Conservation (phyloP, 1,140 invertebrate species). For the Calosoma granatense region DNA sequence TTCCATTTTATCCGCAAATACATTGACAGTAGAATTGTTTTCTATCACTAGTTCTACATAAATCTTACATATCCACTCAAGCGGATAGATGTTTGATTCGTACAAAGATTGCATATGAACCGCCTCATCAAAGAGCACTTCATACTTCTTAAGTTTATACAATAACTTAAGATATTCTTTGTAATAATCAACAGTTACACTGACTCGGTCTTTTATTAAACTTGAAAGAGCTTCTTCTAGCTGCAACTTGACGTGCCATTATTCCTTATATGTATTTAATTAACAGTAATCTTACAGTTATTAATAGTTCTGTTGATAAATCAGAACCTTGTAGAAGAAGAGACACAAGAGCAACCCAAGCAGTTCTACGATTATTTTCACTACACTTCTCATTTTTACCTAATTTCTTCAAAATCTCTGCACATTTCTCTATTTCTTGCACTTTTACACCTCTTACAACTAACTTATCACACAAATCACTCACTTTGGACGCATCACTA, state of each 20-base stretch:
- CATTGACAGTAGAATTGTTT: constrained; percentile 28
- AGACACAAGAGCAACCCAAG: constrained; percentile 24
- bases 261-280: constrained; percentile 4
- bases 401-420: constrained; percentile 22
- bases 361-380: constrained; percentile 20
- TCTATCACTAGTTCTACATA: constrained; percentile 41
- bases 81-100: constrained; percentile 37
- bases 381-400: constrained; percentile 17
- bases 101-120: constrained; percentile 39
- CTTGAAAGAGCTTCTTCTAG: constrained; percentile 17
- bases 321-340: constrained; percentile 29
- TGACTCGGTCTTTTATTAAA: constrained; percentile 15
- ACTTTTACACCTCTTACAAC: constrained; percentile 19
- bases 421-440: constrained; percentile 23
- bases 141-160: constrained; percentile 38
- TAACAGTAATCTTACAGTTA: constrained; percentile 6
- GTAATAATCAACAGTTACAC: constrained; percentile 33
- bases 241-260: constrained; percentile 15
- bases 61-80: constrained; percentile 51
- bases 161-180: constrained; percentile 45
- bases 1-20: constrained; percentile 36
- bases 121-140: constrained; percentile 37
- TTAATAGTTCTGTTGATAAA: neutral
- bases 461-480: constrained; percentile 27
- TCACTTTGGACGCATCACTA: constrained; percentile 30